phyloP scores from a whole-genome alignment of 2,888 invertebrate species.

The Drosophila seclusa region DNA sequence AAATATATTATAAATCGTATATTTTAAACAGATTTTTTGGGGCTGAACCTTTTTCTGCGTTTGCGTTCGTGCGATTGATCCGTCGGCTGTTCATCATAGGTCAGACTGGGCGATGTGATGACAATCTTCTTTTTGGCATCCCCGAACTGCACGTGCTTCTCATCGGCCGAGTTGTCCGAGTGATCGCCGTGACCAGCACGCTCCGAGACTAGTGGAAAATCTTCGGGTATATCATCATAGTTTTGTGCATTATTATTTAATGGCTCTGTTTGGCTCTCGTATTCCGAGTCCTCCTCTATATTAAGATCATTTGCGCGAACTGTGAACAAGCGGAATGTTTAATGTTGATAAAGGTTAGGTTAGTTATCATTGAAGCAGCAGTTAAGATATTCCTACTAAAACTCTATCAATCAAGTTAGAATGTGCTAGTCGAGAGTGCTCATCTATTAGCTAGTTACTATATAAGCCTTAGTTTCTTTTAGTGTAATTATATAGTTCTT shows the following conservation, averaged over 20 bases:
- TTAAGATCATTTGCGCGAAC: slow-evolving; percentile 83
- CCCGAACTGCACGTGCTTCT: slow-evolving; percentile 86
- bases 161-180: slow-evolving; percentile 84
- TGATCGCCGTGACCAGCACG: slow-evolving; percentile 85
- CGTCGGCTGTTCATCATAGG: slow-evolving; percentile 83
- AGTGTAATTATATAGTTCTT: background rate
- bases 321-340: slow-evolving; percentile 32
- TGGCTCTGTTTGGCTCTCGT: slow-evolving; percentile 82
- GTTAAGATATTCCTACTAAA: no score
- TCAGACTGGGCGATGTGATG: slow-evolving; percentile 82
- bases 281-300: slow-evolving; percentile 84
- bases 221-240: slow-evolving; percentile 85
- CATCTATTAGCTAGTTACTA: background rate
- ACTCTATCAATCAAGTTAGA: no score
- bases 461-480: background rate
- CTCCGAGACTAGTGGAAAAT: slow-evolving; percentile 85
- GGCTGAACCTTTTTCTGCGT: slow-evolving; percentile 85
- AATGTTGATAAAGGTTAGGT: background rate
- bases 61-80: slow-evolving; percentile 85
- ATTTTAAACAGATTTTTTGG: background rate
- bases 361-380: background rate
- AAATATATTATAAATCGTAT: background rate
- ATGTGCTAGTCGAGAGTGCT: no score
- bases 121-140: slow-evolving; percentile 83
- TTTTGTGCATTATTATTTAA: slow-evolving; percentile 80